Evolutionary conservation across 2,888 invertebrate genomes (phyloP).

Genomic region (Drosophila helvetica): DNA sequence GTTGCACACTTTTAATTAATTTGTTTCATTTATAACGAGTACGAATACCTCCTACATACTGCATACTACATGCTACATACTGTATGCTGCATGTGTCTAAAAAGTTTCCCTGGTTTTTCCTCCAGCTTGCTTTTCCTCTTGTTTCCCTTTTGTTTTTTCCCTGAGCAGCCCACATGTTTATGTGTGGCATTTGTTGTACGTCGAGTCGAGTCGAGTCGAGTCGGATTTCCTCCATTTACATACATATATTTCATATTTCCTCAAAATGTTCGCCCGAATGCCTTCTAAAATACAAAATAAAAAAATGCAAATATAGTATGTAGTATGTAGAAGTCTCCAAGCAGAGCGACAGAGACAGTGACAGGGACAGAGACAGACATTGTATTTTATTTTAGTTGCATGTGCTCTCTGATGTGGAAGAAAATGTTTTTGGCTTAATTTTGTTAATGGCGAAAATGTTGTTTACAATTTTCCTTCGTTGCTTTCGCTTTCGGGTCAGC

Average conservation of each 20-base stretch:
- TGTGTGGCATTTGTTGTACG: background rate
- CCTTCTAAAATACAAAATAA: background rate
- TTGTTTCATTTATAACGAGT: conserved; percentile 59
- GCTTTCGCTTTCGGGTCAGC: background rate
- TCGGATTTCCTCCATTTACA: background rate
- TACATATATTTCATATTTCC: background rate
- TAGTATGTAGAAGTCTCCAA: background rate
- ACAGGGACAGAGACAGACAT: conserved; percentile 18
- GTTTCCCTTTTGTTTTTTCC: background rate
- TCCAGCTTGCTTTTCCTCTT: background rate
- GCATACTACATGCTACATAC: too few relatives aligned
- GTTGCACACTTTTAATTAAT: conserved; percentile 67
- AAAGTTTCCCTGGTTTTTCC: background rate
- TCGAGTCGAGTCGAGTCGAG: background rate
- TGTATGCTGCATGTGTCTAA: background rate
- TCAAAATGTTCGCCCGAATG: background rate
- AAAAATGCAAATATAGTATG: background rate
- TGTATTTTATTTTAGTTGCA: conserved; percentile 7
- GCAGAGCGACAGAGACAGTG: too few relatives aligned
- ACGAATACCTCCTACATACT: too few relatives aligned
- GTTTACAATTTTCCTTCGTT: conserved; percentile 55
- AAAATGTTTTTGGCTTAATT: conserved; percentile 60
- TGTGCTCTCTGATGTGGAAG: conserved; percentile 6
- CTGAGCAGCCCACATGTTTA: background rate
- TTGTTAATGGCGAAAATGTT: conserved; percentile 65